Evolutionary conservation across 2,888 invertebrate genomes (phyloP), one percentile per base, ranked within the genome.

Genomic region (Uloborus plumipes): DNA sequence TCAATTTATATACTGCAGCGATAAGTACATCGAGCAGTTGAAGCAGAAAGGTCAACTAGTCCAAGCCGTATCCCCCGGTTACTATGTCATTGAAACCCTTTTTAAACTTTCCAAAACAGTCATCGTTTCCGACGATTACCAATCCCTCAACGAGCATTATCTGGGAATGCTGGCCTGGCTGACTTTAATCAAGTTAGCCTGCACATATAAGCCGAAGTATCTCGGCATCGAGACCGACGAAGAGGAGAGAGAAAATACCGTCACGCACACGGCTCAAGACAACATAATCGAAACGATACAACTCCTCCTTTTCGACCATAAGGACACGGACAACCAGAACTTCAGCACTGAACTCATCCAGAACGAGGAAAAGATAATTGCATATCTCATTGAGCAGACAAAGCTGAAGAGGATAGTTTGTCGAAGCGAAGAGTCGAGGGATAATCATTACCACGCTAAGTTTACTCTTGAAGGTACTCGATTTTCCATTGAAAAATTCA

Each of bases 161-260:
- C 11, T 83, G 7, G 72, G 77, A 15, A 22, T 83, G n/a, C 31
- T 77, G 11, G 66, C 83, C 1, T 83, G 83, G 83, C 55, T 69
- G 14, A 77, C 83, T 4, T 62, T 83, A n/a, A 59, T 77, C 39
- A 83, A 83, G 64, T 39, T 83, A 47, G 83, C 83, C 4, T 83
- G 77, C 39, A 61, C 83, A 15, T 76, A 73, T 26, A 83, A 83
- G n/a, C 76, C 83, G 11, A 65, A 83, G 11, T 73, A 83, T 67
- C 39, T 83, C 7, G 77, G 73, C 9, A 66, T 83, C 7, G 55
- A 61, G 1, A 66, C 66, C 26, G 59, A 31, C 16, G 39, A 16
- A 16, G 64, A 70, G 0, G 15, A 61, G 4, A 66, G 55, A 39
- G 67, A 70, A 2, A 11, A 22, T 3, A 20, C 31, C 0, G 49